phyloP scores from a whole-genome alignment of 23 tunicate genomes.

The Oikopleura dioica region DNA sequence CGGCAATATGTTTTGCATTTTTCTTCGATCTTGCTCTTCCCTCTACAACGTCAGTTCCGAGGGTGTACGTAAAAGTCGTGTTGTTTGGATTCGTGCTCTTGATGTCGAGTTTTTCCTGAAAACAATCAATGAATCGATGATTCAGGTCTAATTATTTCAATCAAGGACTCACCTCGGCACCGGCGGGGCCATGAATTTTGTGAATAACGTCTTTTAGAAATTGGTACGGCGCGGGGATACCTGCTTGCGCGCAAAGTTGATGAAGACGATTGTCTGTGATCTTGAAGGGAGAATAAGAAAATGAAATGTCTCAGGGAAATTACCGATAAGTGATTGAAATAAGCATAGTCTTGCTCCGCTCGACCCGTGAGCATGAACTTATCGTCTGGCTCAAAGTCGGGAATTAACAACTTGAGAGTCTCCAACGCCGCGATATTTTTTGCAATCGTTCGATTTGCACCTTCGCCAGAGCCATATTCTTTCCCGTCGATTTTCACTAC shows the following conservation, averaged over 20 bases:
- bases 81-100: background rate
- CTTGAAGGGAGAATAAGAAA: background rate
- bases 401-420: background rate
- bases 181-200: constrained; percentile 2
- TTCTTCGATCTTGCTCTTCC: constrained; percentile 7
- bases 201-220: constrained; percentile 3
- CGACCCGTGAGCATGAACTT: constrained; percentile 4
- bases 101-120: constrained; percentile 10
- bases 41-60: background rate
- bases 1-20: constrained; percentile 10
- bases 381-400: constrained; percentile 10
- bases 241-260: constrained; percentile 10
- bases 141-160: too few relatives aligned
- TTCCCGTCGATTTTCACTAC: background rate
- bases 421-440: constrained; percentile 8
- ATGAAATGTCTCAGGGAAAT: too few relatives aligned
- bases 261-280: constrained; percentile 1
- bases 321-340: background rate
- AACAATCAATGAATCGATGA: too few relatives aligned
- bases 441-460: background rate
- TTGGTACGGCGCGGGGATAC: background rate
- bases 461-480: constrained; percentile 2
- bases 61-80: background rate
- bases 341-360: background rate
- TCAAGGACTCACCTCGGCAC: too few relatives aligned